phyloP scores from a whole-genome alignment of 1,140 invertebrate species.

The Drosophila santomea region DNA sequence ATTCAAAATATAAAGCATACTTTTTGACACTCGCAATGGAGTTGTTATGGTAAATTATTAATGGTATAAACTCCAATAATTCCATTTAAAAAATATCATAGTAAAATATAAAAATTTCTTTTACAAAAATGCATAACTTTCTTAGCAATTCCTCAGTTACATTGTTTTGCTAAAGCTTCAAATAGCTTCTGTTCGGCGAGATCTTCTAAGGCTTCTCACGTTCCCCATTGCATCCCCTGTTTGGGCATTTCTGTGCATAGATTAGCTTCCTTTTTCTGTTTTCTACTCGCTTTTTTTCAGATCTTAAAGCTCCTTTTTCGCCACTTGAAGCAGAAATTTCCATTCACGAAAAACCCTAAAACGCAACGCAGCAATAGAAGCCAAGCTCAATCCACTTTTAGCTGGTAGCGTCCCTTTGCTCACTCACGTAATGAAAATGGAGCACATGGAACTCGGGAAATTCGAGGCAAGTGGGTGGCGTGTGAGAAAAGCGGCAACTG shows the following conservation, averaged over 20 bases:
- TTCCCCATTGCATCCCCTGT: constrained; percentile 9
- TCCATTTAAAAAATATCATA: too few relatives aligned
- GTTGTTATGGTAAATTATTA: too few relatives aligned
- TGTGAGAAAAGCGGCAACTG: background rate
- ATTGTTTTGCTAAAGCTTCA: background rate
- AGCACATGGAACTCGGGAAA: constrained; percentile 54
- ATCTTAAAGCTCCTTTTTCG: constrained; percentile 3
- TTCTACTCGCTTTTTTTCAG: background rate
- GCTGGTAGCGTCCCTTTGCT: constrained; percentile 17
- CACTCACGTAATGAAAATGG: constrained; percentile 77
- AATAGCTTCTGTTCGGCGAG: background rate
- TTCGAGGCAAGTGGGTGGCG: background rate
- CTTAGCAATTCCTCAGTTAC: background rate
- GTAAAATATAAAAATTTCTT: too few relatives aligned
- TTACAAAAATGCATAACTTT: constrained; percentile 1
- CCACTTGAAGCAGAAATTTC: constrained; percentile 7
- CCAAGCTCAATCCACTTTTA: constrained; percentile 41
- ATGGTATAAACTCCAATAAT: too few relatives aligned
- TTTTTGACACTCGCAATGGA: too few relatives aligned
- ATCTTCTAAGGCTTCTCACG: constrained; percentile 37
- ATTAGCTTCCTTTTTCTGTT: background rate
- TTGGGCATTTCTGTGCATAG: background rate
- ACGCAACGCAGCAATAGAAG: constrained; percentile 9
- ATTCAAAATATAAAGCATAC: too few relatives aligned
- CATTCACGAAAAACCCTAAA: background rate